These are phyloP conservation scores for Sarcoramphus papa DNA, from an alignment of 2,797 vertebrate species.

Conservation along the genomic window DNA sequence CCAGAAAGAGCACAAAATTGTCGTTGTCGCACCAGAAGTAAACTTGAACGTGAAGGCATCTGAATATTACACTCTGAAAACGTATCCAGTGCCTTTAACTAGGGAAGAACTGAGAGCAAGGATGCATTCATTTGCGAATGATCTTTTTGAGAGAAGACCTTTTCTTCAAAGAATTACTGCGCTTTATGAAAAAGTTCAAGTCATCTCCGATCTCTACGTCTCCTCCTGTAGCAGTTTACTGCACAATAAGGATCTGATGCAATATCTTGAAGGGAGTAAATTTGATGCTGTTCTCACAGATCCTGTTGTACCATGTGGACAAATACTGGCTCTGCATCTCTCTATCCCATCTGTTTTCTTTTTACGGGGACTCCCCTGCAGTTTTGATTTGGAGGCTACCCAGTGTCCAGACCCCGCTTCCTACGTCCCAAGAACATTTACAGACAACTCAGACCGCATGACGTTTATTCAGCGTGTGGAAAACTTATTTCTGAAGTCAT, in stretches of 20 bases:
- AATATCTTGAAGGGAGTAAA: conserved; percentile 22
- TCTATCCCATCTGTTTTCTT: conserved; percentile 76
- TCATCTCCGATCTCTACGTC: neutral
- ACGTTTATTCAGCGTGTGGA: conserved; percentile 74
- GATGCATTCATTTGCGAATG: rapidly evolving
- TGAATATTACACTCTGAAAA: conserved; percentile 67
- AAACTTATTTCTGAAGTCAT: conserved; percentile 72
- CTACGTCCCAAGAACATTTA: conserved; percentile 75
- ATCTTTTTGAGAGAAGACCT: neutral
- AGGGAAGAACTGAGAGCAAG: neutral
- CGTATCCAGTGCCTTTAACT: conserved; percentile 12
- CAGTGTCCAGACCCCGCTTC: conserved; percentile 79
- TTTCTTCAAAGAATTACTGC: neutral
- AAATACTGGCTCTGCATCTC: conserved; percentile 73
- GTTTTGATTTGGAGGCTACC: conserved; percentile 54
- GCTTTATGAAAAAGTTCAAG: neutral
- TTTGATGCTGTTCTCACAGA: conserved; percentile 79
- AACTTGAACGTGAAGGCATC: conserved; percentile 62
- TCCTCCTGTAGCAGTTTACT: conserved; percentile 69
- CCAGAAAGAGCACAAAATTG: conserved; percentile 75
- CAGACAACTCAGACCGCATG: conserved; percentile 73
- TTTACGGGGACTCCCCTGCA: conserved; percentile 70
- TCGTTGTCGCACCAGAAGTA: conserved; percentile 75
- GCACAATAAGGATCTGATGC: conserved; percentile 61
- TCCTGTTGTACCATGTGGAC: conserved; percentile 72